A percentile compares a stretch with the other conserved stretches of the same genome.
Evolutionary conservation across 2,888 invertebrate genomes (phyloP).

Genomic region (Napeogenes sylphis): DNA sequence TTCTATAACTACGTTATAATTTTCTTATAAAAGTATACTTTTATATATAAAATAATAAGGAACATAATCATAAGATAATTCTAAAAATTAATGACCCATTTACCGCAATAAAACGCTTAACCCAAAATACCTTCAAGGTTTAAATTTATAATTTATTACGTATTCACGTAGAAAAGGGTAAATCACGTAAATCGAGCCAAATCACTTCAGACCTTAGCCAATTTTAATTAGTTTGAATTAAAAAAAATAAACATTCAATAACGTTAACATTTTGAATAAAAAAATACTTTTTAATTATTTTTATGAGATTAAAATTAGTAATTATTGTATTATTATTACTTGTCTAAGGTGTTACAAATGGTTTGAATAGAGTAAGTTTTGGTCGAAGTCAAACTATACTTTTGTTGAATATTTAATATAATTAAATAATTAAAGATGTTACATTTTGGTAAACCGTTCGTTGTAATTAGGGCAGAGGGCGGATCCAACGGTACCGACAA

Average conservation of each 20-base stretch:
- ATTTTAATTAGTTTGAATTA: neutral
- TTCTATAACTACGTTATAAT: too few species aligned
- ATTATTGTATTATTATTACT: too few species aligned
- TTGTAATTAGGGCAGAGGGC: slow-evolving; percentile 25
- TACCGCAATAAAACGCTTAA: neutral
- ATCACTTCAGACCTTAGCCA: slow-evolving; percentile 10
- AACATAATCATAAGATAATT: too few species aligned
- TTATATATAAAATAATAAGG: too few species aligned
- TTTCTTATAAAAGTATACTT: too few species aligned
- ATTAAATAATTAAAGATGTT: neutral
- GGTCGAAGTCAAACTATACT: too few species aligned
- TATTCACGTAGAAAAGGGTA: slow-evolving; percentile 14
- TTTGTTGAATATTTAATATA: neutral
- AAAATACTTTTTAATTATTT: too few species aligned
- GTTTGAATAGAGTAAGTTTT: too few species aligned
- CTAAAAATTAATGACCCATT: slow-evolving; percentile 9
- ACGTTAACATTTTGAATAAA: too few species aligned
- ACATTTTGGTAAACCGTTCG: slow-evolving; percentile 6
- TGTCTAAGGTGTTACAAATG: too few species aligned
- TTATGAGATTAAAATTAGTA: too few species aligned
- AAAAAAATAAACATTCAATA: too few species aligned
- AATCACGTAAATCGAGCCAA: slow-evolving; percentile 14
- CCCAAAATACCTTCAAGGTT: neutral
- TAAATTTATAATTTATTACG: slow-evolving; percentile 13
- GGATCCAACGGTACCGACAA: slow-evolving; percentile 35